Evolutionary conservation across 2,797 vertebrate species (phyloP).

Genomic region (Clarias fuscus): DNA sequence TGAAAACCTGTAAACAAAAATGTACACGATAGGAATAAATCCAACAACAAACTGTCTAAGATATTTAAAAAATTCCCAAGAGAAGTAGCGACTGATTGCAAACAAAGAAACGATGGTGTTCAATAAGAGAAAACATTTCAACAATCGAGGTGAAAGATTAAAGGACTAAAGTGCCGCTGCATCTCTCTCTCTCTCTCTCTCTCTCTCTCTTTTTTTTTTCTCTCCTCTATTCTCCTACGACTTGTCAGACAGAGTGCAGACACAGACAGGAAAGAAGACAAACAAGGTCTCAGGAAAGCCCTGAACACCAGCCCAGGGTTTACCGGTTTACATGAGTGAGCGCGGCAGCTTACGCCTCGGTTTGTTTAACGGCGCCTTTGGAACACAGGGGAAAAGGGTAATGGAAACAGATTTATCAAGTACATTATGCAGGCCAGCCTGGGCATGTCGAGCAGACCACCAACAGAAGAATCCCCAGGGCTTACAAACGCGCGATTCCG

Average conservation of each 20-base stretch:
- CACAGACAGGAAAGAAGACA: background rate
- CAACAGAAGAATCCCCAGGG: background rate
- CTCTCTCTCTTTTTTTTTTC: background rate
- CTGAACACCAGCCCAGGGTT: background rate
- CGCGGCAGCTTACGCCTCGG: background rate
- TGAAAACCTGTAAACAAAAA: too few species aligned
- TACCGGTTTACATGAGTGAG: background rate
- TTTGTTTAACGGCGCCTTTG: background rate
- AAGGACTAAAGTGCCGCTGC: background rate
- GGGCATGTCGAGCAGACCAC: background rate
- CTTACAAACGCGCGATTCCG: constrained; percentile 4
- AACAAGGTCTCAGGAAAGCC: background rate
- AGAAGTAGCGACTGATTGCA: background rate
- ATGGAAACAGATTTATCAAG: constrained; percentile 12
- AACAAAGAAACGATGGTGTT: background rate
- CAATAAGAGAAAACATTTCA: too few species aligned
- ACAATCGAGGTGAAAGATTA: background rate
- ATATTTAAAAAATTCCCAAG: background rate
- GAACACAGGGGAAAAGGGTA: background rate
- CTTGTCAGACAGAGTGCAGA: background rate
- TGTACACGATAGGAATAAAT: too few species aligned
- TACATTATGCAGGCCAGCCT: background rate
- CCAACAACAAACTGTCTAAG: too few species aligned
- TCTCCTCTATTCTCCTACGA: background rate
- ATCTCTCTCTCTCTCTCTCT: background rate